A percentile compares a stretch with the other conserved stretches of the same genome.
phyloP scores from a whole-genome alignment of 2,113 vertebrate genomes.

The Sander lucioperca region DNA sequence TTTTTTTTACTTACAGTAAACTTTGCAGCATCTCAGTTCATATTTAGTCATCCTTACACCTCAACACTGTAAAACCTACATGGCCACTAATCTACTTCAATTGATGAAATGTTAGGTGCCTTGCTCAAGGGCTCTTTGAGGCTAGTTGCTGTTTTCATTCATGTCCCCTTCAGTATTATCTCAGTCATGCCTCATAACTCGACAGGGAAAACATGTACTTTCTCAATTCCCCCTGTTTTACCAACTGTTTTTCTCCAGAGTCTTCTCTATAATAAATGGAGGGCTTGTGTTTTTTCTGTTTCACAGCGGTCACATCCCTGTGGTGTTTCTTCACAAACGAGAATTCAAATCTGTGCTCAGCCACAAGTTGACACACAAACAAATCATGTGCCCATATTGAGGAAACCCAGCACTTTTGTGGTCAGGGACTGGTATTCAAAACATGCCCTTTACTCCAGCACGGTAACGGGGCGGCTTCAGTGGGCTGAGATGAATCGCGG shows the following conservation, averaged over 20 bases:
- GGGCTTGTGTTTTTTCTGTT: background rate
- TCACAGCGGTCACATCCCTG: constrained; percentile 15
- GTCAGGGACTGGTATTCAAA: constrained; percentile 68
- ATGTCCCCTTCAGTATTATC: background rate
- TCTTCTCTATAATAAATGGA: constrained; percentile 23
- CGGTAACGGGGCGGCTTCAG: constrained; percentile 44
- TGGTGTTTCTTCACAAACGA: constrained; percentile 25
- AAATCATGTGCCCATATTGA: constrained; percentile 8
- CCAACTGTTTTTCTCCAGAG: constrained; percentile 11
- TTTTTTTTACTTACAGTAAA: constrained; percentile 3
- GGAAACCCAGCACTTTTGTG: constrained; percentile 26
- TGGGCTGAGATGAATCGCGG: constrained; percentile 57
- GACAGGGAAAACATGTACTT: constrained; percentile 10
- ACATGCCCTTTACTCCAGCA: constrained; percentile 55
- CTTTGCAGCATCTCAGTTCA: background rate
- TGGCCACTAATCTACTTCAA: background rate
- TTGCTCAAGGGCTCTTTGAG: background rate
- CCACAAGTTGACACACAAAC: constrained; percentile 43
- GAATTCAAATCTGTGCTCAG: constrained; percentile 15
- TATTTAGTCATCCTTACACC: background rate
- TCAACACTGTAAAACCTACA: background rate
- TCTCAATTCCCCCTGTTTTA: background rate
- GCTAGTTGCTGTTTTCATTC: background rate
- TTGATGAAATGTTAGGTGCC: background rate
- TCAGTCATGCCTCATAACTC: background rate